phyloP scores from a whole-genome alignment of 2,888 invertebrate species.

The Alviniconcha strummeri region DNA sequence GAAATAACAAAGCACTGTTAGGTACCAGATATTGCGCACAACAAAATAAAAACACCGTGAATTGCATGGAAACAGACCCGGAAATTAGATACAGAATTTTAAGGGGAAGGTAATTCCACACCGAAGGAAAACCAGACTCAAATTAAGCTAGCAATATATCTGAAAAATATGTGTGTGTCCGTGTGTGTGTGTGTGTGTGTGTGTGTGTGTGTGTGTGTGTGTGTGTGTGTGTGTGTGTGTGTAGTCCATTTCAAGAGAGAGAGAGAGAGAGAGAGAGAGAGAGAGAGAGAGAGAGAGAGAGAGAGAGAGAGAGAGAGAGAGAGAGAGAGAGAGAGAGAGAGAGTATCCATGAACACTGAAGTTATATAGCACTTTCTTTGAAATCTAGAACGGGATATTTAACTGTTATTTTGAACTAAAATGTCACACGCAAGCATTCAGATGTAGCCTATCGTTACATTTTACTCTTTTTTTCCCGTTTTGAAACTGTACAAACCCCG shows the following conservation, averaged over 20 bases:
- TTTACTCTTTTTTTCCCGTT: no score
- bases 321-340: background rate
- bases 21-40: background rate
- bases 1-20: slow-evolving; percentile 22
- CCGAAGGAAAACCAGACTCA: no score
- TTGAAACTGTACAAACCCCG: no score
- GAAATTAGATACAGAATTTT: no score
- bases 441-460: no score
- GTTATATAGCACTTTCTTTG: no score
- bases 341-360: background rate
- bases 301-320: slow-evolving; percentile 8
- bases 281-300: slow-evolving; percentile 20
- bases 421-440: no score
- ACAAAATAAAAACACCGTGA: background rate
- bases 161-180: background rate
- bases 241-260: background rate
- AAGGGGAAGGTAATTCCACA: no score
- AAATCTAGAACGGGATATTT: no score
- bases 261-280: slow-evolving; percentile 25
- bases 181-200: slow-evolving; percentile 4
- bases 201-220: slow-evolving; percentile 1
- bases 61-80: background rate
- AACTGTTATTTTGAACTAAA: no score
- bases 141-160: no score
- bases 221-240: background rate